phyloP scores from a whole-genome alignment of 2,888 invertebrate species.

The Dynastes tityus region DNA sequence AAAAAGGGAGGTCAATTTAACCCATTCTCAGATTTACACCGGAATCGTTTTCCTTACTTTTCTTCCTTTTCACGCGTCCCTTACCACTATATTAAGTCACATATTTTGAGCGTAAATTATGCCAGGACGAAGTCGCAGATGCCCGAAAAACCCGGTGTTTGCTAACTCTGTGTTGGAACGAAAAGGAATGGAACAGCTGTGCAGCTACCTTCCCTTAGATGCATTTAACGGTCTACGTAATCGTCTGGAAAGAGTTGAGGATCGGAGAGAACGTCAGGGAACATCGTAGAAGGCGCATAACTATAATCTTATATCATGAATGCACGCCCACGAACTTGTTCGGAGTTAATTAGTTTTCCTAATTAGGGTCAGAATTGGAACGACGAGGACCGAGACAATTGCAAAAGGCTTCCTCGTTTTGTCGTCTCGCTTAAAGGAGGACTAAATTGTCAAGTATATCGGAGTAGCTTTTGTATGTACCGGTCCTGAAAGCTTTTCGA shows the following conservation, averaged over 20 bases:
- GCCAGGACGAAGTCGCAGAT: background rate
- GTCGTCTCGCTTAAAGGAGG: background rate
- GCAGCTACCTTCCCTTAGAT: background rate
- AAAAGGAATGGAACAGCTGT: background rate
- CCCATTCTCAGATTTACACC: conserved; percentile 6
- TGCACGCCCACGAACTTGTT: conserved; percentile 34
- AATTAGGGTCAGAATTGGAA: conserved; percentile 34
- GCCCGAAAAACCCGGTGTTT: background rate
- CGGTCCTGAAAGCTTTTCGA: conserved; percentile 14
- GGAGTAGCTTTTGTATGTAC: background rate
- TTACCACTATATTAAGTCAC: conserved; percentile 18
- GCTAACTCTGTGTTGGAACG: too few species aligned
- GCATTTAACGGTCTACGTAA: background rate
- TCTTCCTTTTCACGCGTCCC: background rate
- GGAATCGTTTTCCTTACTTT: too few species aligned
- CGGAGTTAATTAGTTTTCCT: conserved; percentile 34
- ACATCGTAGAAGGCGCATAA: conserved; percentile 12
- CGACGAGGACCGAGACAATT: background rate
- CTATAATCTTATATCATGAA: conserved; percentile 29
- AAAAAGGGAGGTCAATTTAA: background rate
- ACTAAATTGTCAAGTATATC: background rate
- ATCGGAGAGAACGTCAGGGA: background rate
- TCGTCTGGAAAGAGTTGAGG: background rate
- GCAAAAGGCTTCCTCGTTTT: background rate
- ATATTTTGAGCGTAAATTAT: conserved; percentile 26